A percentile compares a stretch with the other conserved stretches of the same genome.
Conservation (phyloP, 1,140 invertebrate species). For the Argopecten irradians region DNA sequence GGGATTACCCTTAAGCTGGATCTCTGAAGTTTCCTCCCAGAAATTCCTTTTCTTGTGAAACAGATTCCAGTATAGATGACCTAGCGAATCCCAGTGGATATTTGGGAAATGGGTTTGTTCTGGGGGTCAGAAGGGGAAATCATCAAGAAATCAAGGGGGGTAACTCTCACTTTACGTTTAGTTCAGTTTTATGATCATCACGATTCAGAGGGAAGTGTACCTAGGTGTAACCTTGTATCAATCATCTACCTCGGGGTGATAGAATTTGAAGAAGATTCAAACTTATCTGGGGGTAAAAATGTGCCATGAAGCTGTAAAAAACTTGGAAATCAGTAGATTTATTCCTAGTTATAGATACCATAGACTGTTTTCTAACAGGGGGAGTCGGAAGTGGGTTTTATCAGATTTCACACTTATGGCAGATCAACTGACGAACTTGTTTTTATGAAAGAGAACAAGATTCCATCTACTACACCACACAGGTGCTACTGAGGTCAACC, state of each 20-base stretch:
- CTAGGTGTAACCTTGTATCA: not conserved
- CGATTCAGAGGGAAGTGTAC: not conserved
- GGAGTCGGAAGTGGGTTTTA: not conserved
- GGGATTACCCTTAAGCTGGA: not conserved
- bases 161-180: not conserved
- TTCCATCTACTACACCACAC: slow-evolving; percentile 20
- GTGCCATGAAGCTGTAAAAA: not conserved
- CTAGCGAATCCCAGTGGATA: not conserved
- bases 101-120: not conserved
- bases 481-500: not conserved
- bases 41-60: slow-evolving; percentile 17
- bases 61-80: slow-evolving; percentile 10
- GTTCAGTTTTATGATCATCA: not conserved
- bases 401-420: slow-evolving; percentile 21
- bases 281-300: not conserved
- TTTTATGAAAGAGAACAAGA: slow-evolving; percentile 18
- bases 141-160: not conserved
- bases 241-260: not conserved
- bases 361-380: not conserved
- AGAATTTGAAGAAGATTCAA: not conserved
- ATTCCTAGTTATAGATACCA: not conserved
- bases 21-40: not conserved
- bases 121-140: slow-evolving; percentile 2
- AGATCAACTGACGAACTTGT: slow-evolving; percentile 12
- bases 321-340: not conserved